Evolutionary conservation across 2,888 invertebrate genomes (phyloP).

Genomic region (Synergus gifuensis): DNA sequence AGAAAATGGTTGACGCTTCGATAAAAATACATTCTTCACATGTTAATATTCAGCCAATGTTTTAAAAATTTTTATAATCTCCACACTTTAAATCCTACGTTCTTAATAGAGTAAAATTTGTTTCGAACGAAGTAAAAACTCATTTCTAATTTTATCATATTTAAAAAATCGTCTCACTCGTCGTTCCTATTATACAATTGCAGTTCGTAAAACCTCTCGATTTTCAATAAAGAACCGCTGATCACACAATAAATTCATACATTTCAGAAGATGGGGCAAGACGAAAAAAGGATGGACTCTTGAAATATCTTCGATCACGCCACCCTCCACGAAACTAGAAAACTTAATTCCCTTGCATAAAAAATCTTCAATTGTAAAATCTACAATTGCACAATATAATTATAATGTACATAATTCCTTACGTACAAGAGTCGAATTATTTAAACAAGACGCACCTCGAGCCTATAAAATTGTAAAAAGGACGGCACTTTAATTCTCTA

Average conservation of each 20-base stretch:
- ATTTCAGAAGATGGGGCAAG: background rate
- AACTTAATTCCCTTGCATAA: background rate
- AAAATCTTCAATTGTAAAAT: no score
- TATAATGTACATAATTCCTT: background rate
- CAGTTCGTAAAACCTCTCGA: conserved; percentile 15
- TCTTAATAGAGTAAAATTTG: background rate
- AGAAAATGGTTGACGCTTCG: background rate
- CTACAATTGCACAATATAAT: no score
- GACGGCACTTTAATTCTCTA: conserved; percentile 26
- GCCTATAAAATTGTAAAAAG: conserved; percentile 18
- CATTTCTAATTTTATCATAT: background rate
- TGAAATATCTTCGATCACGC: conserved; percentile 9
- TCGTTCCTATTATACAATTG: background rate
- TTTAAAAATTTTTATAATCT: background rate
- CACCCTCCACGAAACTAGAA: conserved; percentile 8
- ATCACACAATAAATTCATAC: conserved; percentile 14
- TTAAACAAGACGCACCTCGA: background rate
- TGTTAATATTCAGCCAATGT: conserved; percentile 1
- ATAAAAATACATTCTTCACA: background rate
- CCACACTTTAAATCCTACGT: background rate
- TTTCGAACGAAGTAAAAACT: background rate
- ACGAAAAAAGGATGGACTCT: background rate
- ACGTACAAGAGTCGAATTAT: background rate
- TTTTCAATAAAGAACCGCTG: background rate
- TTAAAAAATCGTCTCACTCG: conserved; percentile 3